Evolutionary conservation across 2,113 vertebrate species (phyloP).

Genomic region (Nyctereutes procyonoides): DNA sequence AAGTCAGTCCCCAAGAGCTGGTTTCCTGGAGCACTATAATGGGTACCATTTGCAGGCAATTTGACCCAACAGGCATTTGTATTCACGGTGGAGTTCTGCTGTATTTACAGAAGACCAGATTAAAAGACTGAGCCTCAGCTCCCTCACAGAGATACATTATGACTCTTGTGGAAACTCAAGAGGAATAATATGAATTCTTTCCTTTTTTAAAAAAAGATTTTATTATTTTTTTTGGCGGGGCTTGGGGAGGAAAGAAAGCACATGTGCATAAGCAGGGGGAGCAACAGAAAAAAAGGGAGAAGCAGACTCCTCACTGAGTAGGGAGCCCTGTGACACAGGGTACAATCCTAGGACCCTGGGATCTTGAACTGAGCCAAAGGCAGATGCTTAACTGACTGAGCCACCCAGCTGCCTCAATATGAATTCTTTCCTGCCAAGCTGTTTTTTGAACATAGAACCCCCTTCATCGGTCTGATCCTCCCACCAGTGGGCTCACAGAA

Average conservation of each 20-base stretch:
- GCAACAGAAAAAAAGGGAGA: too few relatives aligned
- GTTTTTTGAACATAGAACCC: background rate
- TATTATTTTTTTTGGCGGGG: too few relatives aligned
- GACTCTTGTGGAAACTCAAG: background rate
- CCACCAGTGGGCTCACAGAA: background rate
- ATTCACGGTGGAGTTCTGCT: background rate
- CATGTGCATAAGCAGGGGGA: too few relatives aligned
- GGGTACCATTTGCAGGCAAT: background rate
- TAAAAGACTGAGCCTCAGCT: background rate
- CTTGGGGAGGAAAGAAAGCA: too few relatives aligned
- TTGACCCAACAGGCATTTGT: background rate
- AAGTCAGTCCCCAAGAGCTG: background rate
- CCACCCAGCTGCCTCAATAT: too few relatives aligned
- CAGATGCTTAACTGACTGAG: too few relatives aligned
- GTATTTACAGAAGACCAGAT: background rate
- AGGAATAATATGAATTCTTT: background rate
- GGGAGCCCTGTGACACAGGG: too few relatives aligned
- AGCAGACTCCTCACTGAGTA: too few relatives aligned
- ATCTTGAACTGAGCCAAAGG: too few relatives aligned
- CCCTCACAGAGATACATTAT: background rate
- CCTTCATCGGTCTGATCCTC: background rate
- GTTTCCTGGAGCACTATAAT: rapidly evolving
- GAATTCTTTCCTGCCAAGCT: background rate
- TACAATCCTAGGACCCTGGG: too few relatives aligned
- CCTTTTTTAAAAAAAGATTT: too few relatives aligned